Base-by-base conservation (phyloP, 2,797 vertebrate genomes). In the Bryconaethiops microstoma region DNA sequence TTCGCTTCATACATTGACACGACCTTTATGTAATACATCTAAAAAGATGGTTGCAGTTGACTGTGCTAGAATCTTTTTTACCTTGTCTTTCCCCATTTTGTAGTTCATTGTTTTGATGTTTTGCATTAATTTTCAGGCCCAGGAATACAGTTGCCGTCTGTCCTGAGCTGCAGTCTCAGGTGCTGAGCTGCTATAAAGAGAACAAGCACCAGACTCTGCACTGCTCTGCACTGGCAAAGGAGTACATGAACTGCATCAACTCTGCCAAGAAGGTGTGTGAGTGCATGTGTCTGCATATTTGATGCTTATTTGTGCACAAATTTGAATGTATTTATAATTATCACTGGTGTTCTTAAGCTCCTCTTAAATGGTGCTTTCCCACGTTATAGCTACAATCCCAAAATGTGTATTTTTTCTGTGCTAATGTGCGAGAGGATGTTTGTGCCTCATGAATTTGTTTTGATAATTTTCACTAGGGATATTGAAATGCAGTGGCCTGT, bases 161-260 rank as follows among this genome's bases (percentile, higher is more conserved):
- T 86, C 78, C 89, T n/a, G 92, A 92, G 69, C 91, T 99, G 78
- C 97, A 99, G 91, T 91, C 92, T 82, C 91, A 95, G 88, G 96
- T 99, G 85, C 90, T 98, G 69, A 92, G 91, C 82, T 99, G 97
- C 92, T 98, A 97, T 93, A 90, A 86, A 39, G 92, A 95, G 85
- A 96, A 96, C 84, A 91, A 91, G 35, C 89, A 83, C 67, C 95
- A 99, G 92, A 96, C 95, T 19, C 94, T 99, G 42, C 94, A 90
- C 82, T 99, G 97, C 91, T 97, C 96, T 0, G 90, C 92, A 88
- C 91, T 98, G 88, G 97, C 94, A 84, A 96, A 94, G 84, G 93
- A 97, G 5, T 99, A 97, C 88, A 96, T 95, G 88, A 92, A 86
- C 90, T 99, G 97, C 7, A 96, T 99, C 85, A 95, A 94, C 14